Conservation (phyloP, 2,113 vertebrate genomes). For the Corvus moneduloides region DNA sequence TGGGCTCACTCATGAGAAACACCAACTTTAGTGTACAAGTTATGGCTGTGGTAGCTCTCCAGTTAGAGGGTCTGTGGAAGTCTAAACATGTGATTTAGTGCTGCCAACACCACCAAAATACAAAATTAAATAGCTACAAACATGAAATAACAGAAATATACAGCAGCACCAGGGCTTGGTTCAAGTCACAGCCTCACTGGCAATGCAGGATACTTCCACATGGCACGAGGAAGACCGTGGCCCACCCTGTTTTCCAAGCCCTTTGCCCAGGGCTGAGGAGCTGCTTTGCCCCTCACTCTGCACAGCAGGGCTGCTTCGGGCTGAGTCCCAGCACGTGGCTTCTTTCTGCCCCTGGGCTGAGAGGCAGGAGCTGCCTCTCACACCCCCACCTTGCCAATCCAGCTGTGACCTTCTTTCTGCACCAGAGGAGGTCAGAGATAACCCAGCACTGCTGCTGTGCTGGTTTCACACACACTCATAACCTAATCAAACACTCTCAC, state of each 20-base stretch:
- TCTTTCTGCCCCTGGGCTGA: not conserved
- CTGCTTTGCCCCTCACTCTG: not conserved
- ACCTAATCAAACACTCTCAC: not conserved
- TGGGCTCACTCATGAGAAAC: not conserved
- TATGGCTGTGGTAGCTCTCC: not conserved
- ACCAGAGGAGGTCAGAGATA: not conserved
- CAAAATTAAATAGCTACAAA: not conserved
- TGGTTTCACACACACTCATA: not conserved
- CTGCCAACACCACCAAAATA: not conserved
- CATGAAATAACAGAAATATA: not conserved
- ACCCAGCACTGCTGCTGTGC: not conserved
- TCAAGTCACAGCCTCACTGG: not conserved
- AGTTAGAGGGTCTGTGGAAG: not conserved
- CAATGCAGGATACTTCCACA: not conserved
- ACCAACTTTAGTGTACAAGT: not conserved
- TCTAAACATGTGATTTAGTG: not conserved
- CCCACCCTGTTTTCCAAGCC: not conserved
- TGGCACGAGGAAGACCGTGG: accelerated
- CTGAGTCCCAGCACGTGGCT: accelerated
- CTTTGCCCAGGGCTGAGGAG: accelerated
- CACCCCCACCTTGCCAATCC: not conserved
- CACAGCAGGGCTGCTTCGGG: not conserved
- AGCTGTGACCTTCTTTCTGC: not conserved
- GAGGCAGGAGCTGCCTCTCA: not conserved
- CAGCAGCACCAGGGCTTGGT: not conserved